Evolutionary conservation across 2,888 invertebrate genomes (phyloP).

Genomic region (Xanthorhoe spadicearia): DNA sequence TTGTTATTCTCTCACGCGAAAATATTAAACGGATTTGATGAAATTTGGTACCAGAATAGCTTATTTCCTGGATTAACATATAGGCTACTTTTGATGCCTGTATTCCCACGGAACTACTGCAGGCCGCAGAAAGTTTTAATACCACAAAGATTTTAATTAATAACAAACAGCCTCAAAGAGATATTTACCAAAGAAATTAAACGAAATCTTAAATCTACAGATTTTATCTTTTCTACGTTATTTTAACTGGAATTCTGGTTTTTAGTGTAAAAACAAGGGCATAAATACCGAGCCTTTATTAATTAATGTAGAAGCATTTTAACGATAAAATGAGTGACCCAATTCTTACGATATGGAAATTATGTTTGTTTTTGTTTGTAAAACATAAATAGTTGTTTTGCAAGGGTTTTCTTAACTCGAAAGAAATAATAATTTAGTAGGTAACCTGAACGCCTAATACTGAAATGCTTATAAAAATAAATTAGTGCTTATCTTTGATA

Average conservation of each 20-base stretch:
- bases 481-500: too few species aligned
- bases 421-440: neutral
- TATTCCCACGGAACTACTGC: too few species aligned
- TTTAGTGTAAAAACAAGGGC: slow-evolving; percentile 9
- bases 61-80: too few species aligned
- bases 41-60: too few species aligned
- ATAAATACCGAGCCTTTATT: slow-evolving; percentile 22
- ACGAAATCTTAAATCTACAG: slow-evolving; percentile 11
- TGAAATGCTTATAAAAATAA: too few species aligned
- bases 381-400: neutral
- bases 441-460: too few species aligned
- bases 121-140: too few species aligned
- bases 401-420: neutral
- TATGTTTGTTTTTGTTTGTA: slow-evolving; percentile 1
- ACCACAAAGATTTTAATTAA: too few species aligned
- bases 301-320: slow-evolving; percentile 8
- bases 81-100: too few species aligned
- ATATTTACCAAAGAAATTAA: neutral
- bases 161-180: neutral
- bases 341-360: slow-evolving; percentile 24
- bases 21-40: too few species aligned
- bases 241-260: slow-evolving; percentile 8
- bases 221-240: slow-evolving; percentile 3
- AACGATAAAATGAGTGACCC: slow-evolving; percentile 26
- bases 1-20: too few species aligned